Evolutionary conservation across 1,140 invertebrate genomes (phyloP).

Genomic region (Brachionus rotundiformis): DNA sequence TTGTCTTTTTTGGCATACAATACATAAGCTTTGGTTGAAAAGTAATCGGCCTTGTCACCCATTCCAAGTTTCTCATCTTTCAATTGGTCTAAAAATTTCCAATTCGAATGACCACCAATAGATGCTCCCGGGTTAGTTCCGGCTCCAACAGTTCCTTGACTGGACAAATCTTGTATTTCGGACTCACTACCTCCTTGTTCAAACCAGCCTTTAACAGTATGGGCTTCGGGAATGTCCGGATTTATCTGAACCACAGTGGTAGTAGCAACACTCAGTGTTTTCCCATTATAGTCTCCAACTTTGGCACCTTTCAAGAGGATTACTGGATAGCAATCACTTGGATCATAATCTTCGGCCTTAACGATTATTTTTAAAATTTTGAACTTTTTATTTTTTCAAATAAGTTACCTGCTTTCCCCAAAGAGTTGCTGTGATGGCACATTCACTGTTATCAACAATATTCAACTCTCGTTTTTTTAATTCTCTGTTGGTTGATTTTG

Average conservation of each 20-base stretch:
- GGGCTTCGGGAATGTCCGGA: slow-evolving; percentile 83
- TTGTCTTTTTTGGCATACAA: slow-evolving; percentile 76
- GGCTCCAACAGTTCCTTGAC: slow-evolving; percentile 46
- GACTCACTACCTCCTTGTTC: slow-evolving; percentile 71
- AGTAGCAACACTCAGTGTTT: slow-evolving; percentile 59
- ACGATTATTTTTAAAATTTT: slow-evolving; percentile 59
- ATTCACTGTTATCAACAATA: slow-evolving; percentile 80
- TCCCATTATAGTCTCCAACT: slow-evolving; percentile 71
- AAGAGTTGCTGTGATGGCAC: slow-evolving; percentile 71
- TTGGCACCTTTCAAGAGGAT: slow-evolving; percentile 78
- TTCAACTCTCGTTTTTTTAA: slow-evolving; percentile 84
- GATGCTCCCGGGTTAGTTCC: slow-evolving; percentile 48
- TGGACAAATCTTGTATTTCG: slow-evolving; percentile 55
- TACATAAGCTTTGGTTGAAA: slow-evolving; percentile 72
- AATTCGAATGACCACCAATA: slow-evolving; percentile 59
- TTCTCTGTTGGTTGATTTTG: slow-evolving; percentile 75
- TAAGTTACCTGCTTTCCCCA: slow-evolving; percentile 63
- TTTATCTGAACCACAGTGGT: slow-evolving; percentile 71
- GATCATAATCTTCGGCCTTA: slow-evolving; percentile 78
- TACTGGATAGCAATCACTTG: slow-evolving; percentile 72
- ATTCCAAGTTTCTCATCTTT: slow-evolving; percentile 66
- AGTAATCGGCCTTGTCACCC: slow-evolving; percentile 77
- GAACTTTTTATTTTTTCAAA: neutral
- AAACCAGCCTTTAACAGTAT: slow-evolving; percentile 84
- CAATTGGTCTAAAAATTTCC: slow-evolving; percentile 75